phyloP scores from a whole-genome alignment of 2,888 invertebrate species.

The Metallyticus violacea region DNA sequence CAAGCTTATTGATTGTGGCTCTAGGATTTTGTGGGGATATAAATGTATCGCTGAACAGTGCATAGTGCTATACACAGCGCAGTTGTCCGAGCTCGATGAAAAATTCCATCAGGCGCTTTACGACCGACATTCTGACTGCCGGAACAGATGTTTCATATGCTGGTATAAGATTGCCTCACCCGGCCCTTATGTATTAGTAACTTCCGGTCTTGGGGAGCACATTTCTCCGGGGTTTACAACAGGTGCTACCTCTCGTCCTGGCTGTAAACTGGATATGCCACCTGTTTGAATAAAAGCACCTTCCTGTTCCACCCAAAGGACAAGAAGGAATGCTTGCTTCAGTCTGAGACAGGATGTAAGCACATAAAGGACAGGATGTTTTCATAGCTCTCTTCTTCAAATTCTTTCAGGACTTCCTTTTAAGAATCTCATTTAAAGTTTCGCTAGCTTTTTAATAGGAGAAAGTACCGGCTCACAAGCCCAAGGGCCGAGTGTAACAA shows the following conservation, averaged over 20 bases:
- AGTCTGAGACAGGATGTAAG: neutral
- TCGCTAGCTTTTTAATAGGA: neutral
- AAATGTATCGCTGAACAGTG: too few relatives aligned
- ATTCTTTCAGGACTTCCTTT: neutral
- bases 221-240: neutral
- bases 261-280: neutral
- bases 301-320: neutral
- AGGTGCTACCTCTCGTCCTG: neutral
- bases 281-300: neutral
- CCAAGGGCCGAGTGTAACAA: too few relatives aligned
- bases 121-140: too few relatives aligned
- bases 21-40: too few relatives aligned
- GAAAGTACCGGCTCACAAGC: too few relatives aligned
- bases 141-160: too few relatives aligned
- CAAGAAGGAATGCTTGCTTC: neutral
- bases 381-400: neutral
- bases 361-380: neutral
- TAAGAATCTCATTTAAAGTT: neutral
- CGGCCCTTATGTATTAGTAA: neutral
- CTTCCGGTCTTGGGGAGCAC: neutral
- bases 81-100: too few relatives aligned
- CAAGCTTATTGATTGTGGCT: too few relatives aligned
- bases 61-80: too few relatives aligned
- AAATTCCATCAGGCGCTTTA: too few relatives aligned
- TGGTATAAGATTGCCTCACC: too few relatives aligned